Conservation (phyloP, 2,797 vertebrate genomes). For the Nannoperca obscura region DNA sequence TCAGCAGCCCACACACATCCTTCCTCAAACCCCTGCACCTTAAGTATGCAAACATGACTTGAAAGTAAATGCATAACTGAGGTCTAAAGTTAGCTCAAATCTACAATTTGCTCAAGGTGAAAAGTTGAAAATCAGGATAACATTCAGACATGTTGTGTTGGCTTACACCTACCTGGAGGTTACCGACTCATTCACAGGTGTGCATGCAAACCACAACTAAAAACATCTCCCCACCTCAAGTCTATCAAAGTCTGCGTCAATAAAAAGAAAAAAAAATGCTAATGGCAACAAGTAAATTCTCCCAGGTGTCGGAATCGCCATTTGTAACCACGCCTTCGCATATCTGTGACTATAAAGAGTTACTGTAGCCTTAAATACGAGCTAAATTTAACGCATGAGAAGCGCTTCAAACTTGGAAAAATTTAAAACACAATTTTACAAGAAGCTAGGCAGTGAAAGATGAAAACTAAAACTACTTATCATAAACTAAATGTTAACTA, state of each 20-base stretch:
- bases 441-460: slow-evolving; percentile 20
- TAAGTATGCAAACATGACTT: not conserved
- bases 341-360: not conserved
- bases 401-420: slow-evolving; percentile 34
- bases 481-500: slow-evolving; percentile 33
- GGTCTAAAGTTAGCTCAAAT: not conserved
- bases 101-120: not conserved
- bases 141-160: not conserved
- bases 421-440: slow-evolving; percentile 32
- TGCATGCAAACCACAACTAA: slow-evolving; percentile 38
- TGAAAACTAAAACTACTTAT: slow-evolving; percentile 42
- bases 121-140: not conserved
- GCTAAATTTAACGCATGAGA: not conserved
- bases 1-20: slow-evolving; percentile 59
- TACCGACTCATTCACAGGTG: slow-evolving; percentile 23
- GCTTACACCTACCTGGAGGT: not conserved
- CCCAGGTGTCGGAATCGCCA: not conserved
- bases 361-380: not conserved
- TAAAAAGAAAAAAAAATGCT: not conserved
- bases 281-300: not conserved
- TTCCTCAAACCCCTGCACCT: slow-evolving; percentile 3
- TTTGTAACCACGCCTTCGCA: not conserved
- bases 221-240: not conserved
- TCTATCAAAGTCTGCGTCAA: not conserved
- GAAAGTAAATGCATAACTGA: not conserved